Conservation (phyloP, 2,797 vertebrate species). For the Gymnocypris eckloni region DNA sequence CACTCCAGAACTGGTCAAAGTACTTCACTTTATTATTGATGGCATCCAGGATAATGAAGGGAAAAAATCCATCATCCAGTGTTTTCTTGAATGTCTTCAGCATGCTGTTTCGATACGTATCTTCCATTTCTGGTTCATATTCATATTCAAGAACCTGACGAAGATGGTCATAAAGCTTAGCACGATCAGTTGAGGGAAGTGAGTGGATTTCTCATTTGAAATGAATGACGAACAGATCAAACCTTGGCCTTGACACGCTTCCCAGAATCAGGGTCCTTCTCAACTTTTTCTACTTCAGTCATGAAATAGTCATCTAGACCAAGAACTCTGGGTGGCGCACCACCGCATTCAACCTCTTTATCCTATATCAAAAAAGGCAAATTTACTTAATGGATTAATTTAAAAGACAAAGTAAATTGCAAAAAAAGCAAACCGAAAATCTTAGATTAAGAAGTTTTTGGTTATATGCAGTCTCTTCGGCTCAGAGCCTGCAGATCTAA, state of each 20-base stretch:
- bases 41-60: constrained; percentile 97
- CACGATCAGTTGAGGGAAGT: background rate
- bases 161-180: constrained; percentile 8
- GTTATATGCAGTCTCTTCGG: too few species aligned
- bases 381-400: too few species aligned
- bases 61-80: constrained; percentile 97
- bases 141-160: constrained; percentile 93
- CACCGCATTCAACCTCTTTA: constrained; percentile 97
- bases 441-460: background rate
- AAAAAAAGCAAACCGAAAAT: too few species aligned
- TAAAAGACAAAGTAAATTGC: too few species aligned
- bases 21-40: constrained; percentile 95
- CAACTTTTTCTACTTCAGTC: constrained; percentile 94
- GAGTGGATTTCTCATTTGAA: background rate
- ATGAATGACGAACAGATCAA: constrained; percentile 6
- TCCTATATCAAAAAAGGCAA: constrained; percentile 76
- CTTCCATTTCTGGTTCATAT: constrained; percentile 98
- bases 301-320: constrained; percentile 98
- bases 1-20: constrained; percentile 99
- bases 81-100: constrained; percentile 99
- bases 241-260: constrained; percentile 95
- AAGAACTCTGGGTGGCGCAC: constrained; percentile 94
- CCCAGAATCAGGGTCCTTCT: constrained; percentile 95
- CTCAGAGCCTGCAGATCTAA: background rate
- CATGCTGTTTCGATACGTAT: constrained; percentile 96